Base-by-base conservation (phyloP, 2,797 vertebrate species). In the Lemur catta region DNA sequence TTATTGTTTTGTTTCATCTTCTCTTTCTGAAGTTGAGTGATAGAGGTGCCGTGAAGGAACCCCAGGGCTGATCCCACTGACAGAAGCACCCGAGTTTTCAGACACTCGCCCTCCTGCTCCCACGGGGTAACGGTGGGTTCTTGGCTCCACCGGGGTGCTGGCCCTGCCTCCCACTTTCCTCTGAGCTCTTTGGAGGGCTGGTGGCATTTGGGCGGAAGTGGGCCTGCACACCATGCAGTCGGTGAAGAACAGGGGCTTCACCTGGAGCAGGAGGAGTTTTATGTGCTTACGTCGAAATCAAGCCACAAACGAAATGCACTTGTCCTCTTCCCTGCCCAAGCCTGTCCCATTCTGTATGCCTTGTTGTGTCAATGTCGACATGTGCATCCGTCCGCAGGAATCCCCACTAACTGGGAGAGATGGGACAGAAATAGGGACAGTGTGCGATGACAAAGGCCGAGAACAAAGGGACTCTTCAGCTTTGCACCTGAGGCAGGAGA, bases 121-220 rank as follows among this genome's bases (percentile, higher is more conserved):
- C 78, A 67, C 1, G 17, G 63, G 33, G 63, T 67, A n/a, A 35
- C 33, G 1, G 33, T 7, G 17, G 63, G 63, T 17, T 63, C 86
- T 52, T 10, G 46, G 79, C 65, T 75, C 79, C 61, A 14, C 3
- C 2, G 0, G 59, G 57, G 55, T 65, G 92, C 71, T 78, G 13
- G 52, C 24, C 69, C 20, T 13, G 2, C 6, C 28, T 55, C 93
- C 96, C 95, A 97, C 96, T 96, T 96, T 96, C 92, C 96, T 94
- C 97, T 95, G 95, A 96, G 72, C 69, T 55, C 95, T 97, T 97
- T 93, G 95, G 94, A 96, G 94, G 97, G 97, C 94, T 97, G 96
- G 88, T 95, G 93, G 96, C 69, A 35, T 98, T 97, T 96, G 97
- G 97, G 95, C 95, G 96, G 95, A 94, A 88, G 86, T 74, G 96